These are phyloP conservation scores for Amphiprion clarkii DNA, from an alignment of 2,797 vertebrate species.

Conservation along the genomic window DNA sequence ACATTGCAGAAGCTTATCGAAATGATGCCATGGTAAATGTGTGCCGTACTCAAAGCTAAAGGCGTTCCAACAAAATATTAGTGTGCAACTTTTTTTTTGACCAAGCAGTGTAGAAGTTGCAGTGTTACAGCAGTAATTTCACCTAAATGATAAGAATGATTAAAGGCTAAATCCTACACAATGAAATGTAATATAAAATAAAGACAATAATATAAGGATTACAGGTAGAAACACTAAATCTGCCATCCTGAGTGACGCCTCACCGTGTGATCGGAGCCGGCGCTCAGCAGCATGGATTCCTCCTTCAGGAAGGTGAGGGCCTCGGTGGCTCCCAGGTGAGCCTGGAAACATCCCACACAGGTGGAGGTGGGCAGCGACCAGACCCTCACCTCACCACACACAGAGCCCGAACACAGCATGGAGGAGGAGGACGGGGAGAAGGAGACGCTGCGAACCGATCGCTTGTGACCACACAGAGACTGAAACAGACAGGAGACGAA, in stretches of 20 bases:
- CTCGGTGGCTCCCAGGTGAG: constrained; percentile 84
- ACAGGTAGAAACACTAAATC: neutral
- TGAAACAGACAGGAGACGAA: constrained; percentile 55
- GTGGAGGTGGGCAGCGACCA: constrained; percentile 87
- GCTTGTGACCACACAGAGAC: constrained; percentile 82
- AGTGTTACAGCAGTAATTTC: too few relatives aligned
- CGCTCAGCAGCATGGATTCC: constrained; percentile 84
- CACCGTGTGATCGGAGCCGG: constrained; percentile 88
- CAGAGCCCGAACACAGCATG: constrained; percentile 85
- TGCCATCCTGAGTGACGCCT: constrained; percentile 22
- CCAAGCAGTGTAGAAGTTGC: too few relatives aligned
- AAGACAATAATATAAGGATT: too few relatives aligned
- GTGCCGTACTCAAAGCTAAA: too few relatives aligned
- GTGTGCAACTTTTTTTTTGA: too few relatives aligned
- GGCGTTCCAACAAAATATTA: too few relatives aligned
- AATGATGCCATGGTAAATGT: too few relatives aligned
- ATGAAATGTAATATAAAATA: too few relatives aligned
- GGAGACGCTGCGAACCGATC: constrained; percentile 85
- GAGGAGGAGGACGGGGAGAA: constrained; percentile 85
- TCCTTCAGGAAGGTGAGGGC: constrained; percentile 81
- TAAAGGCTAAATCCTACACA: too few relatives aligned
- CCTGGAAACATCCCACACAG: constrained; percentile 86
- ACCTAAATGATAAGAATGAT: too few relatives aligned
- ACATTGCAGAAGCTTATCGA: too few relatives aligned
- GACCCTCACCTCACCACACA: constrained; percentile 87